Evolutionary conservation across 2,113 vertebrate species (phyloP), one percentile per base, ranked within the genome.

Genomic region (Melanocharis versteri): DNA sequence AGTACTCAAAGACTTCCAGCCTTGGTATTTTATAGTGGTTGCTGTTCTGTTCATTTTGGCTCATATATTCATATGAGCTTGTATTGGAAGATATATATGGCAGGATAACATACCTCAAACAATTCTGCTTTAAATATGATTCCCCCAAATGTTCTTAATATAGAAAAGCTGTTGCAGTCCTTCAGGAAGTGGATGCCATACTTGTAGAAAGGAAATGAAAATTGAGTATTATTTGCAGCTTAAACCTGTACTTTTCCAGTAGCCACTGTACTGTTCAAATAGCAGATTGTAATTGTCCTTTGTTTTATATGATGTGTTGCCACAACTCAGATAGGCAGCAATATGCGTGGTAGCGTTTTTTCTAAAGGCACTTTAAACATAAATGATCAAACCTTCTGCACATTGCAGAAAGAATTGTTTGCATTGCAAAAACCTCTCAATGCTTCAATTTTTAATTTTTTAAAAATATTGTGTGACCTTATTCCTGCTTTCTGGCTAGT

Each of bases 391-490:
- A 42, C 19, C 9, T 69, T 24, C 14, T 56, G 27, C 42, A 73
- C 16, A 44, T 24, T 61, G 45, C 45, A 53, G 45, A 48, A 92
- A 60, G 10, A 70, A 65, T 61, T 65, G 11, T n/a, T 39, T 57
- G 7, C 5, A 3, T 44, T 78, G 33, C 31, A 64, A 89, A 77
- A 69, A 44, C 2, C 15, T 54, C 11, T 57, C 4, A 1, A 47
- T 6, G 3, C 6, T 76, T 64, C 6, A 8, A 1, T 8, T 65
- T 45, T 37, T 15, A 16, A 2, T 48, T 54, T 31, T 42, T 12
- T 7, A 13, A n/a, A n/a, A n/a, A 11, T 42, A 22, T 10, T 50
- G 1, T 0, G 0, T 73, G 11, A 33, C 14, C 22, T 77, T 77
- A 28, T 48, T 90, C 11, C 17, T 79, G 7, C 21, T 47, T 84